These are phyloP conservation scores for Spongia lamella DNA, from an alignment of 37 sponge, comb jelly and placozoan species.

Conservation along the genomic window DNA sequence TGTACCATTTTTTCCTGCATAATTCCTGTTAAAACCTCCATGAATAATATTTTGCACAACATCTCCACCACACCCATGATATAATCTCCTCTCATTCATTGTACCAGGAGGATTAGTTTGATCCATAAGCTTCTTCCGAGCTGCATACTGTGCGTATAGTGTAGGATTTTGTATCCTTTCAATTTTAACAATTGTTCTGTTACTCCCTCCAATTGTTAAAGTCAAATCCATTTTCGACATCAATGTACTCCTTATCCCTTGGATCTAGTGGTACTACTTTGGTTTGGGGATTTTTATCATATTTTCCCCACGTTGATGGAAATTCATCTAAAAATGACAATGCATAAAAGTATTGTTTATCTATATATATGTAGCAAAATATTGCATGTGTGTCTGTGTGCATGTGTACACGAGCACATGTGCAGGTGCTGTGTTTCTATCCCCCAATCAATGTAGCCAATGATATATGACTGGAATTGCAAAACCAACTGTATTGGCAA, in stretches of 20 bases:
- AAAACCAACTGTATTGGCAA: too few species aligned
- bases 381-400: too few species aligned
- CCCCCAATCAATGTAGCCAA: too few species aligned
- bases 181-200: slow-evolving; percentile 2
- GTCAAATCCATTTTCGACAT: slow-evolving; percentile 24
- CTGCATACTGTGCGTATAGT: slow-evolving; percentile 12
- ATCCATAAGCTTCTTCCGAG: slow-evolving; percentile 12
- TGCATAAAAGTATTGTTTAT: too few species aligned
- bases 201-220: background rate
- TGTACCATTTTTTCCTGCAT: slow-evolving; percentile 33
- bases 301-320: too few species aligned
- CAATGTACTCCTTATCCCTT: slow-evolving; percentile 31
- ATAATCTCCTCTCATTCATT: slow-evolving; percentile 14
- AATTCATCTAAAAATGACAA: too few species aligned
- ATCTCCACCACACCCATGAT: slow-evolving; percentile 15
- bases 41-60: slow-evolving; percentile 9
- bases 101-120: slow-evolving; percentile 2
- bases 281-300: slow-evolving; percentile 12
- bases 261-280: slow-evolving; percentile 24
- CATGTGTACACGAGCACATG: too few species aligned
- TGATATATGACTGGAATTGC: too few species aligned
- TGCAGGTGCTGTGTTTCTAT: too few species aligned
- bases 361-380: too few species aligned
- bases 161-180: slow-evolving; percentile 28
- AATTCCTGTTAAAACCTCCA: slow-evolving; percentile 14